Evolutionary conservation across 2,888 invertebrate genomes (phyloP).

Genomic region (Noctua janthina): DNA sequence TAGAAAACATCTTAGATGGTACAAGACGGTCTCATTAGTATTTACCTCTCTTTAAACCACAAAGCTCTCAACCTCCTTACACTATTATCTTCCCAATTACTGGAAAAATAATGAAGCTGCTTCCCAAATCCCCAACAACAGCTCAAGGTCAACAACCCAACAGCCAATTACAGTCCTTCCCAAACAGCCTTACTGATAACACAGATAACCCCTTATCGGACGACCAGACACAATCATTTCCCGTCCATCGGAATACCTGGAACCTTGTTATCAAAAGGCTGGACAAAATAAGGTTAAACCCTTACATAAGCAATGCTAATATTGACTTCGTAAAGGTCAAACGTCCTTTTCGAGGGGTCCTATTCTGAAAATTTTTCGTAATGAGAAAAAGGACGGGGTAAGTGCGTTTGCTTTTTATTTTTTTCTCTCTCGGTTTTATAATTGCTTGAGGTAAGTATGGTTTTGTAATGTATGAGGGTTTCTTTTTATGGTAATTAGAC

Average conservation of each 20-base stretch:
- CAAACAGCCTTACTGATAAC: conserved; percentile 33
- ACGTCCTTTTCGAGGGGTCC: conserved; percentile 46
- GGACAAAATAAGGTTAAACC: conserved; percentile 62
- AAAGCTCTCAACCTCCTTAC: too few species aligned
- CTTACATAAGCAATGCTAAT: conserved; percentile 68
- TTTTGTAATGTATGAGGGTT: not conserved
- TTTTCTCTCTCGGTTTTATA: conserved; percentile 6
- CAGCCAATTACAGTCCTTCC: conserved; percentile 35
- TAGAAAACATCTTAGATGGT: not conserved
- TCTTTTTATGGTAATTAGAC: not conserved
- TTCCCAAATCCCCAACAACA: not conserved
- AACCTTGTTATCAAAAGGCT: conserved; percentile 60
- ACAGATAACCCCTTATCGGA: conserved; percentile 18
- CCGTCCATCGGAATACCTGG: conserved; percentile 49
- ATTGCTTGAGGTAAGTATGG: conserved; percentile 23
- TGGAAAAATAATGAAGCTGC: not conserved
- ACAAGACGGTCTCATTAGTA: not conserved
- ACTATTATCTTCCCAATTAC: not conserved
- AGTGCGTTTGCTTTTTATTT: conserved; percentile 30
- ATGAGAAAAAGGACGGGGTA: conserved; percentile 20
- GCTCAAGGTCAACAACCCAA: conserved; percentile 1
- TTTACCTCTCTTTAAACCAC: too few species aligned
- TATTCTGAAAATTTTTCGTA: conserved; percentile 48
- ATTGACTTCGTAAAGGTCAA: conserved; percentile 66
- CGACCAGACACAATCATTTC: conserved; percentile 31